Conservation (phyloP, 2,113 vertebrate genomes). For the Tachysurus fulvidraco region DNA sequence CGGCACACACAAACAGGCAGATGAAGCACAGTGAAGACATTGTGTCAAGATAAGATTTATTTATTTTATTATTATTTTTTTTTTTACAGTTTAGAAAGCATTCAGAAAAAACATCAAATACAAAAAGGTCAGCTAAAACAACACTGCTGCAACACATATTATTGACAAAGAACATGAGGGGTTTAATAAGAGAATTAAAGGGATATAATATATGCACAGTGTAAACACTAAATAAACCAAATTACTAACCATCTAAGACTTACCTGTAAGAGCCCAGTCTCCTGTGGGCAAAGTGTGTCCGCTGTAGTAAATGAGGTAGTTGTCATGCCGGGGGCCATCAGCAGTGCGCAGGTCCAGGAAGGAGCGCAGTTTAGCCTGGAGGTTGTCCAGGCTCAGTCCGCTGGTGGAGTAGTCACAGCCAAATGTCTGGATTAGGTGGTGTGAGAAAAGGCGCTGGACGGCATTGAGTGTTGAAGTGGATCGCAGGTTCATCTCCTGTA, state of each 20-base stretch:
- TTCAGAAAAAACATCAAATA: conserved; percentile 15
- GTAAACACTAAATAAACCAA: neutral
- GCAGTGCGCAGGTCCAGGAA: conserved; percentile 92
- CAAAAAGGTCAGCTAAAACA: conserved; percentile 24
- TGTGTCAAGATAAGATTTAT: conserved; percentile 41
- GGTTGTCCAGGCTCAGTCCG: conserved; percentile 83
- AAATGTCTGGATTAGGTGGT: conserved; percentile 94
- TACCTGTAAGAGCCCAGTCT: conserved; percentile 93
- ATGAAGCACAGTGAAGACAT: conserved; percentile 40
- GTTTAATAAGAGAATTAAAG: neutral
- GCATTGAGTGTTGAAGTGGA: conserved; percentile 90
- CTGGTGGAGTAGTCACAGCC: conserved; percentile 97
- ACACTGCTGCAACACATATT: conserved; percentile 20
- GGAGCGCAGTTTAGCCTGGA: conserved; percentile 84
- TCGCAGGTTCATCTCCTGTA: conserved; percentile 87
- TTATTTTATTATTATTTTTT: too few species aligned
- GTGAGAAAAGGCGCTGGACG: conserved; percentile 93
- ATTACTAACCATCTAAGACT: conserved; percentile 23
- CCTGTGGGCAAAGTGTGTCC: conserved; percentile 89
- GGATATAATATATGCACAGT: neutral
- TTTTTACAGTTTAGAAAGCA: conserved; percentile 37
- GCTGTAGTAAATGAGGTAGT: conserved; percentile 94
- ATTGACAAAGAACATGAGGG: neutral
- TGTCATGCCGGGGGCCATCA: conserved; percentile 94
- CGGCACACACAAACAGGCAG: conserved; percentile 30